Evolutionary conservation across 2,113 vertebrate genomes (phyloP), one percentile per base, ranked within the genome.

Genomic region (Hiodon alosoides): DNA sequence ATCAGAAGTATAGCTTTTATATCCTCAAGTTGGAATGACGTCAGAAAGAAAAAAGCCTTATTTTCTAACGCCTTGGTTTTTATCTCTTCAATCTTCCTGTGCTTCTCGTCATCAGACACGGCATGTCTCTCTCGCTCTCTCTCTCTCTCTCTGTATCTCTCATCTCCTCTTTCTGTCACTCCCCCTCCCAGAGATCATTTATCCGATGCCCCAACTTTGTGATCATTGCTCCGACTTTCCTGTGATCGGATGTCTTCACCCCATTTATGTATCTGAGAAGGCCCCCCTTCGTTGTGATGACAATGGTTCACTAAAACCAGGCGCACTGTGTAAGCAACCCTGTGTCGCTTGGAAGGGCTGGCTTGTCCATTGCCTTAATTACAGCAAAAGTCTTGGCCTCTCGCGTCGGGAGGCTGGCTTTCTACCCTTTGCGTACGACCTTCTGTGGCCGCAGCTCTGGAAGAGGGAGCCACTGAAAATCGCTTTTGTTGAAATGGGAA

Each of bases 311-410:
- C 81, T 66, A 81, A 81, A 80, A 86, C 80, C 82, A 85, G 82
- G 82, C 82, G 80, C 73, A 82, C 83, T 76, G 80, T 73, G 79
- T 88, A 84, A 86, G 86, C 85, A 85, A 82, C 86, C 83, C 77
- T 65, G 77, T 84, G 81, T 31, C 86, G 86, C 85, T 90, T 85
- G 80, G 79, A 69, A 54, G 71, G 79, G 78, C 83, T 80, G 82
- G 73, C 57, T 55, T 85, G 88, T 88, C 86, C 87, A 87, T 89
- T 89, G 87, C 86, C 88, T 88, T 91, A 90, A 91, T 90, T 90
- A 86, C 83, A 83, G 80, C 84, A 85, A 82, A 85, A 87, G 31
- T 31, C 31, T 31, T 31, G 31, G 31, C 31, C 31, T 31, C 31
- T 31, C 31, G 31, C 31, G 31, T 31, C 31, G 31, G 31, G 31